Evolutionary conservation across 2,797 vertebrate genomes (phyloP).

Genomic region (Microchirus variegatus): DNA sequence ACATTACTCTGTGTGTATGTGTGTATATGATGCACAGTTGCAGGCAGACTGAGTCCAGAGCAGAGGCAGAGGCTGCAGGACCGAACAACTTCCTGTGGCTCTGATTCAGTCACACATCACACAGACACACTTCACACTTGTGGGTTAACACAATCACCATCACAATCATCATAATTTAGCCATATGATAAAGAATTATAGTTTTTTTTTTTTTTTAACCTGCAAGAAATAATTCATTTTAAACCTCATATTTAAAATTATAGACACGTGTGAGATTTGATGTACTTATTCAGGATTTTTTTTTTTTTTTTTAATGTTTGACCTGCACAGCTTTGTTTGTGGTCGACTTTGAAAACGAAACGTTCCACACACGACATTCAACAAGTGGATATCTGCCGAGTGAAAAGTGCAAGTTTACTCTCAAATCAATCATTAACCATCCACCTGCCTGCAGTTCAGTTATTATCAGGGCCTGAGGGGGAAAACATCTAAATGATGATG

Average conservation of each 20-base stretch:
- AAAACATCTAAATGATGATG: background rate
- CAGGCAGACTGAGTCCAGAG: slow-evolving; percentile 19
- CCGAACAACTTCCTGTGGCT: too few relatives aligned
- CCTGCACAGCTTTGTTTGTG: slow-evolving; percentile 8
- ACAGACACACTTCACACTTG: too few relatives aligned
- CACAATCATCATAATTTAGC: too few relatives aligned
- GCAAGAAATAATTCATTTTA: too few relatives aligned
- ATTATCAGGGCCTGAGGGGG: background rate
- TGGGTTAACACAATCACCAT: too few relatives aligned
- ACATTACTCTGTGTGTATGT: background rate
- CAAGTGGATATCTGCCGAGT: slow-evolving; percentile 55
- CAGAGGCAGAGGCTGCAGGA: slow-evolving; percentile 1
- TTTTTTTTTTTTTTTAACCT: too few relatives aligned
- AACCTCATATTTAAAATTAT: background rate
- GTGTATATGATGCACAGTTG: slow-evolving; percentile 17
- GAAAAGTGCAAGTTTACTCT: slow-evolving; percentile 73
- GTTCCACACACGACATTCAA: slow-evolving; percentile 52
- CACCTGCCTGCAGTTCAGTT: slow-evolving; percentile 19
- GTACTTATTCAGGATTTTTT: background rate
- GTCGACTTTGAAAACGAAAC: slow-evolving; percentile 33
- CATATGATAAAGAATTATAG: too few relatives aligned
- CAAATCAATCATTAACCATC: slow-evolving; percentile 78
- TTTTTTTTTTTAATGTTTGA: background rate
- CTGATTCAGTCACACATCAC: too few relatives aligned
- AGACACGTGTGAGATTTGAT: too few relatives aligned